A percentile compares a stretch with the other conserved stretches of the same genome.
These are phyloP conservation scores for Drosophila nigromelanica DNA, from an alignment of 1,140 invertebrate species.

Conservation along the genomic window DNA sequence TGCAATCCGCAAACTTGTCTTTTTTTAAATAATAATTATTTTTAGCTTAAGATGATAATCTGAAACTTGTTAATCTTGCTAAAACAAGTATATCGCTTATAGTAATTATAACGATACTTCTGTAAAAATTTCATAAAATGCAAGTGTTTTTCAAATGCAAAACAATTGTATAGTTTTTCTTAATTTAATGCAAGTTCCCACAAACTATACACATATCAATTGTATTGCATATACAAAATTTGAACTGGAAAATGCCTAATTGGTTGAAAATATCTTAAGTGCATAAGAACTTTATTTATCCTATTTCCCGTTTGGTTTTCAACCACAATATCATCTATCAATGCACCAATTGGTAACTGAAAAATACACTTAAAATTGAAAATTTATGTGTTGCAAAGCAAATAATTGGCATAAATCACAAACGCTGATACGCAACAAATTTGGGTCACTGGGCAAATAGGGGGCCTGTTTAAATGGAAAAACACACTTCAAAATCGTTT, in stretches of 20 bases:
- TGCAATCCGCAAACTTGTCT: too few species aligned
- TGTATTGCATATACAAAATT: not conserved
- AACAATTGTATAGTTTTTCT: too few species aligned
- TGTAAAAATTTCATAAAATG: too few species aligned
- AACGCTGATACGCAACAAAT: constrained; percentile 37
- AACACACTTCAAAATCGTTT: constrained; percentile 59
- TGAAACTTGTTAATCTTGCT: too few species aligned
- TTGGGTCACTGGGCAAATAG: constrained; percentile 56
- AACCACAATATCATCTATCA: constrained; percentile 20
- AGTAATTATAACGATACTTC: too few species aligned
- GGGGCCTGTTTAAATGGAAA: constrained; percentile 64
- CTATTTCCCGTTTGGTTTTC: constrained; percentile 30
- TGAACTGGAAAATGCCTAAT: constrained; percentile 1
- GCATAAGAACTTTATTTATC: constrained; percentile 37
- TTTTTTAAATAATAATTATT: too few species aligned
- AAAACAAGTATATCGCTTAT: too few species aligned
- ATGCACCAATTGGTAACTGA: constrained; percentile 6
- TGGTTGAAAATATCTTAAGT: constrained; percentile 23
- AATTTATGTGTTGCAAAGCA: constrained; percentile 51
- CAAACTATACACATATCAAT: not conserved
- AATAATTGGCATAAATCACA: constrained; percentile 80
- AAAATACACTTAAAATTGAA: constrained; percentile 29
- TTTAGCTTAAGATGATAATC: too few species aligned
- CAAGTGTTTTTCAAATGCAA: not conserved
- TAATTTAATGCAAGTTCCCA: too few species aligned